phyloP scores from a whole-genome alignment of 2,797 vertebrate species.

The Pipistrellus nathusii region DNA sequence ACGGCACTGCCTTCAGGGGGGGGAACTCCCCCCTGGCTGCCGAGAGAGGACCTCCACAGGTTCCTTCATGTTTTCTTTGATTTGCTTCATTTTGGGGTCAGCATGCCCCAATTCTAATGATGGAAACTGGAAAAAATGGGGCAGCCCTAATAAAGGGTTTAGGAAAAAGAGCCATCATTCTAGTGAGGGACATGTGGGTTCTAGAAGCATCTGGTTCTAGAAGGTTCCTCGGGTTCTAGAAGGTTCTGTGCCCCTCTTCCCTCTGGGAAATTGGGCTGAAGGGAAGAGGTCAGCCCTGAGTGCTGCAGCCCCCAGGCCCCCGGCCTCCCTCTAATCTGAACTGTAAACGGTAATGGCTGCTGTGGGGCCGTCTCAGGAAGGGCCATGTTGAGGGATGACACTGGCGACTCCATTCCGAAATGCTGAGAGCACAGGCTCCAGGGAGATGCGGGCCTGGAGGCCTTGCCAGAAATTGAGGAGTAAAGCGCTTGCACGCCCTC shows the following conservation, averaged over 20 bases:
- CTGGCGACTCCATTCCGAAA: background rate
- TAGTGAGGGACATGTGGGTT: background rate
- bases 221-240: background rate
- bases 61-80: constrained; percentile 48
- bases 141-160: constrained; percentile 62
- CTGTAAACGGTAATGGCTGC: background rate
- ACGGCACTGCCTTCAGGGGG: constrained; percentile 4
- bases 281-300: background rate
- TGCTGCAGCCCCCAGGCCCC: background rate
- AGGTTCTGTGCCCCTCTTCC: background rate
- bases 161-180: background rate
- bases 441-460: background rate
- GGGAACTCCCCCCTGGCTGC: background rate
- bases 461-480: background rate
- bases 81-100: constrained; percentile 49
- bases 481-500: rapidly evolving
- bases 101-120: constrained; percentile 37
- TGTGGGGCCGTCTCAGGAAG: background rate
- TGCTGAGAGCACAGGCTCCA: background rate
- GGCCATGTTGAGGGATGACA: background rate
- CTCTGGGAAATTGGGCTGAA: background rate
- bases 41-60: constrained; percentile 6
- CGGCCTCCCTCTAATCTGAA: background rate
- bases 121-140: constrained; percentile 62
- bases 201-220: background rate